Percentiles rank a stretch among this genome's conserved stretches.
These are phyloP conservation scores for Tichodroma muraria DNA, from an alignment of 2,113 vertebrate species.

Conservation along the genomic window DNA sequence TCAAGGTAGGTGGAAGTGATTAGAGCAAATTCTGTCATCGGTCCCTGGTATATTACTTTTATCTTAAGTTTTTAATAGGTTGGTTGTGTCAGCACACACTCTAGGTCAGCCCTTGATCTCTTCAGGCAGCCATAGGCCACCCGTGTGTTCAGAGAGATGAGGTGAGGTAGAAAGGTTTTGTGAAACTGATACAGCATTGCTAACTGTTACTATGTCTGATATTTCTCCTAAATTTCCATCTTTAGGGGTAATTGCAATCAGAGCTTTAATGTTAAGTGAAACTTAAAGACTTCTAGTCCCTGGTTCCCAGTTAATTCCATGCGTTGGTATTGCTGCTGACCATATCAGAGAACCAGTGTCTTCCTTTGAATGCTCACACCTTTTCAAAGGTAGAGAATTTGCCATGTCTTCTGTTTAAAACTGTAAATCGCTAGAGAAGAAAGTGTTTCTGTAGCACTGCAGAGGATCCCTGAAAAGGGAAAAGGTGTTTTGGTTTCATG, in stretches of 20 bases:
- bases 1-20: slow-evolving; percentile 51
- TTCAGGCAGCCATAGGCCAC: slow-evolving; percentile 19
- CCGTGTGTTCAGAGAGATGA: slow-evolving; percentile 31
- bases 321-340: neutral
- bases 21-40: slow-evolving; percentile 43
- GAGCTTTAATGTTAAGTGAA: neutral
- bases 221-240: neutral
- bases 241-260: neutral
- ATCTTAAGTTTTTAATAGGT: slow-evolving; percentile 38
- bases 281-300: neutral
- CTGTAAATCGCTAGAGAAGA: neutral
- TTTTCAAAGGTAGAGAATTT: neutral
- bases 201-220: neutral
- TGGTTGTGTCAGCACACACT: slow-evolving; percentile 20
- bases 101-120: slow-evolving; percentile 33
- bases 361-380: neutral
- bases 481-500: neutral
- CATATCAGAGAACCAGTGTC: neutral
- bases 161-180: slow-evolving; percentile 29
- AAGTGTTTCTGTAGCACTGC: neutral
- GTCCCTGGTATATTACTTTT: neutral
- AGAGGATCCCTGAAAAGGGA: neutral
- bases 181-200: neutral
- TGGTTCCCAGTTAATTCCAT: neutral
- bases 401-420: neutral